Base-by-base conservation (phyloP, 2,888 invertebrate species). In the Biston stratarius region DNA sequence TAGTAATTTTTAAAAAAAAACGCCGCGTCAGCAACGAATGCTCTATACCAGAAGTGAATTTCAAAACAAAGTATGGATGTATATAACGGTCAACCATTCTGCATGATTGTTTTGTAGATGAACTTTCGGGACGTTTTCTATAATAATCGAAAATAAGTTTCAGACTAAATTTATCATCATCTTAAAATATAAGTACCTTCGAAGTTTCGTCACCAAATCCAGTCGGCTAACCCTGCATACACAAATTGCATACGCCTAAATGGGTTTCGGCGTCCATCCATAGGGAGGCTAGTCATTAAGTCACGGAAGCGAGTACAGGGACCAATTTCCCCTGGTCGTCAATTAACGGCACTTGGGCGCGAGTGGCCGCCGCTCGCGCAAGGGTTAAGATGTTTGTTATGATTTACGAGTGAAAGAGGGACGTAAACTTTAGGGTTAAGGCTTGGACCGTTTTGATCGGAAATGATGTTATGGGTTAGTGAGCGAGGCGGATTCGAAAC, bases 301-400 rank as follows among this genome's bases (percentile, higher is more conserved):
- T 90, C 87, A 79, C 93, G 94, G 93, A 93, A 92, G 91, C 88
- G 83, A 89, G 88, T 88, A 90, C 91, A 91, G 92, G 90, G 87
- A 88, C 92, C 91, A 92, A 92, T 92, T 92, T 92, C 92, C 92
- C 79, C 86, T 88, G 88, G 89, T 86, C 87, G 88, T 88, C 92
- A 92, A 92, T 93, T 93, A 92, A 91, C 90, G 83, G 83, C 89
- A 89, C 90, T 89, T 87, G 90, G 87, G 83, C 80, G 75, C 80
- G 67, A 63, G 59, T 79, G 78, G 84, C 81, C 80, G 83, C 83
- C 84, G 83, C 55, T 42, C 55, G 55, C 55, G 55, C 42, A 89
- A 89, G 92, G 92, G 91, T 91, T 89, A 90, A 90, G 90, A 92
- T 91, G 89, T 90, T 91, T 91, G 91, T 90, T 90, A 89, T 92